These are phyloP conservation scores for Crotalus adamanteus DNA, from an alignment of 2,797 vertebrate species.

Conservation along the genomic window DNA sequence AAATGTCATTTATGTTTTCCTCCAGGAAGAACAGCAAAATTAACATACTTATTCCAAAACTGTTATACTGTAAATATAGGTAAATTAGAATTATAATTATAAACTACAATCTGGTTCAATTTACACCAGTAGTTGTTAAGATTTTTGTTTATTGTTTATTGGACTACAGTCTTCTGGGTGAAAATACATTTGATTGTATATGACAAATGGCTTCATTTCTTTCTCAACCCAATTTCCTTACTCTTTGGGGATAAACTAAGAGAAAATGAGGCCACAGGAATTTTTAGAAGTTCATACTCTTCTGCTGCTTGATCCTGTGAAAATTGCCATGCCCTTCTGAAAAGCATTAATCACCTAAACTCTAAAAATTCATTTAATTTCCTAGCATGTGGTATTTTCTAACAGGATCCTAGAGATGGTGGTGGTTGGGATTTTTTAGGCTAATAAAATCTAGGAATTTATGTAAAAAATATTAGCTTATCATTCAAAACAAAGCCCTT, in stretches of 20 bases:
- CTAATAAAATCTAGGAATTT: slow-evolving; percentile 20
- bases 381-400: not conserved
- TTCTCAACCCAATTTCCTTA: not conserved
- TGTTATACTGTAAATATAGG: no score
- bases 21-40: not conserved
- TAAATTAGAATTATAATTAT: not conserved
- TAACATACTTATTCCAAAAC: not conserved
- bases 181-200: not conserved
- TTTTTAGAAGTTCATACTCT: slow-evolving; percentile 37
- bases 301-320: slow-evolving; percentile 15
- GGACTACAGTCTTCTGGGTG: not conserved
- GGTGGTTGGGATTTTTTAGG: not conserved
- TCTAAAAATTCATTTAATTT: not conserved
- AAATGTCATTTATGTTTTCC: not conserved
- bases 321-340: not conserved
- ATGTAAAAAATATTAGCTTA: not conserved
- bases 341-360: not conserved
- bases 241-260: not conserved
- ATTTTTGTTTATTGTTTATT: not conserved
- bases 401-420: not conserved
- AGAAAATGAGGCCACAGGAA: slow-evolving; percentile 50
- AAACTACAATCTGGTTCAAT: not conserved
- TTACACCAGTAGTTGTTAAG: not conserved
- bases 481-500: slow-evolving; percentile 34
- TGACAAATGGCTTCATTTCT: not conserved